Conservation (phyloP, 1,140 invertebrate species). For the Magallana angulata region DNA sequence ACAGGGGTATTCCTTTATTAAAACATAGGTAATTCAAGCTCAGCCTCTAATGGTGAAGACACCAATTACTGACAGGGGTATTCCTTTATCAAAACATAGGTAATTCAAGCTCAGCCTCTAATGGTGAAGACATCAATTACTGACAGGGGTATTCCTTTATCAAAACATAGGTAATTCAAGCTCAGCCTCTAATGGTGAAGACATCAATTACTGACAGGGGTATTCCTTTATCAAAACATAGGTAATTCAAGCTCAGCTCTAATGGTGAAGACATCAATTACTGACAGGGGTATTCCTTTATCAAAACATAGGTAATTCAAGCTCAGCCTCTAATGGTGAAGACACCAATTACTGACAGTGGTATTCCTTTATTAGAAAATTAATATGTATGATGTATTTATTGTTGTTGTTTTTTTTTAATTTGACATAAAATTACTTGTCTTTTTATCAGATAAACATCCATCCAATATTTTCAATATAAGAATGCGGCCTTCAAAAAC, state of each 20-base stretch:
- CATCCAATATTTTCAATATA: constrained; percentile 26
- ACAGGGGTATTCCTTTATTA: too few species aligned
- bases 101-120: background rate
- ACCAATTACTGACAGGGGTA: constrained; percentile 15
- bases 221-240: too few species aligned
- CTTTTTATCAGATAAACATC: constrained; percentile 36
- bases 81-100: too few species aligned
- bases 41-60: background rate
- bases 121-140: background rate
- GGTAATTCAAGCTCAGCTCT: background rate
- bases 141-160: too few species aligned
- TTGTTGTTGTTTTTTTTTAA: too few species aligned
- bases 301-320: too few species aligned
- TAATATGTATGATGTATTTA: too few species aligned
- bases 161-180: too few species aligned
- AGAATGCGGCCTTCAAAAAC: constrained; percentile 26
- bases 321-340: background rate
- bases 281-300: background rate
- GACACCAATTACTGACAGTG: background rate
- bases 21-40: background rate
- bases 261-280: background rate
- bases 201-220: background rate
- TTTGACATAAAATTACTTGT: constrained; percentile 7
- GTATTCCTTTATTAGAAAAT: background rate
- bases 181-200: background rate